Base-by-base conservation (phyloP, 2,797 vertebrate genomes). In the Pangasius mekongensis region DNA sequence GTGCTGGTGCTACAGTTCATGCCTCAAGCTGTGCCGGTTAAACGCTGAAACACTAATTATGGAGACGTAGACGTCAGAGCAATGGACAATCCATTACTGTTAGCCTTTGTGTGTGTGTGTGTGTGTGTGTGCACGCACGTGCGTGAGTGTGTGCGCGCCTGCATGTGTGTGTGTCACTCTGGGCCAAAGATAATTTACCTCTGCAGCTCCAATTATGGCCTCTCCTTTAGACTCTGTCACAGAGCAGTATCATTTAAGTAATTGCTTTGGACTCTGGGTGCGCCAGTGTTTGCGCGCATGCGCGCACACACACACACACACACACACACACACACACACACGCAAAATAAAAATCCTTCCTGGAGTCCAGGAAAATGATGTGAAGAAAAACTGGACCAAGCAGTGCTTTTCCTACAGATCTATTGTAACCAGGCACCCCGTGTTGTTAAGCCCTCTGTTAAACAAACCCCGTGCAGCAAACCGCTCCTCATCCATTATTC, bases 401-500 rank as follows among this genome's bases (percentile, higher is more conserved):
- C 73, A 56, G 33, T 74, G 84, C 77, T 66, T 39, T 83, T 86
- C 56, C 78, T 66, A 11, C 84, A 77, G 33, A 67, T 56, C 73
- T 52, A 18, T 30, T 74, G 67, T 83, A 67, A 67, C 67, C 69
- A 64, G 39, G 69, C 67, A 73, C 66, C 88, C 74, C 20, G 43
- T 74, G 64, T 76, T 86, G 88, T 86, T 84, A 86, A 77, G 87
- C 60, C 62, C 71, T 30, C 71, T 90, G 91, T 89, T 93, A 93
- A 92, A 95, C 94, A 88, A 94, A 95, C 93, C 93, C 91, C 92
- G 93, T 94, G 92, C 87, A 91, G 92, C 89, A 78, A 91, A 93
- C 86, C 88, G 95, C 95, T 95, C 93, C 94, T 95, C 94, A 95
- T 95, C 95, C 93, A 96, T 94, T 91, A 89, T 87, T 83, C 92